Evolutionary conservation across 1,140 invertebrate genomes (phyloP), one percentile per base, ranked within the genome.

Genomic region (Penaeus japonicus): DNA sequence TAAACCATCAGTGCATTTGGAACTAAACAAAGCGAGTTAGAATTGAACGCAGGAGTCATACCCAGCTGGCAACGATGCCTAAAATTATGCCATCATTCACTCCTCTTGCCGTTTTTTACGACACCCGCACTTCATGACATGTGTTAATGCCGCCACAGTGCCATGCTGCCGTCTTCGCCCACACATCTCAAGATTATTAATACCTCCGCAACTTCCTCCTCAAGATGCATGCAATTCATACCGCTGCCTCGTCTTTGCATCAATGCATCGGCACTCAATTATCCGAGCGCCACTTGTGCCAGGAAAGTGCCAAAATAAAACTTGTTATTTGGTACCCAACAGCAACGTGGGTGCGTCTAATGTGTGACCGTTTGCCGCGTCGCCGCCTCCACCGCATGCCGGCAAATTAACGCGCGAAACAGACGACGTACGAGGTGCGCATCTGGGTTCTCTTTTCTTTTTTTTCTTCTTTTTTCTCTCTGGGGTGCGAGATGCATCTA

Each of bases 401-500:
- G 86, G 54, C 86, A 88, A 88, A 88, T 88, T 88, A 88, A 88
- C 86, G 80, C 81, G 79, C 86, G 86, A 88, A 88, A 88, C 86
- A 88, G 79, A 88, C 80, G 65, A 88, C 62, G 22, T 81, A 70
- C 20, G 78, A 80, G 59, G 22, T 22, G 57, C 54, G 57, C 85
- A 87, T 87, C 77, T 81, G 85, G 77, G n/a, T 20, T 32, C 30
- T 77, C 73, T 77, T 32, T 4, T 54, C 39, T 54, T 27, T 47
- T 53, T 53, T 54, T 18, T 20, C 27, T 24, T 24, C 35, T 57
- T 47, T 77, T 35, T 39, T 54, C n/a, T 17, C 47, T 30, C 53
- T 27, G 22, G 10, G 4, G 18, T 30, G 57, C 47, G 47, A 55
- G 78, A 70, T 82, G 85, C 85, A 87, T 78, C 79, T 83, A 87